Percentiles rank a stretch among this genome's conserved stretches.
These are phyloP conservation scores for Tetramorium alpestre DNA, from an alignment of 1,140 invertebrate species.

Conservation along the genomic window DNA sequence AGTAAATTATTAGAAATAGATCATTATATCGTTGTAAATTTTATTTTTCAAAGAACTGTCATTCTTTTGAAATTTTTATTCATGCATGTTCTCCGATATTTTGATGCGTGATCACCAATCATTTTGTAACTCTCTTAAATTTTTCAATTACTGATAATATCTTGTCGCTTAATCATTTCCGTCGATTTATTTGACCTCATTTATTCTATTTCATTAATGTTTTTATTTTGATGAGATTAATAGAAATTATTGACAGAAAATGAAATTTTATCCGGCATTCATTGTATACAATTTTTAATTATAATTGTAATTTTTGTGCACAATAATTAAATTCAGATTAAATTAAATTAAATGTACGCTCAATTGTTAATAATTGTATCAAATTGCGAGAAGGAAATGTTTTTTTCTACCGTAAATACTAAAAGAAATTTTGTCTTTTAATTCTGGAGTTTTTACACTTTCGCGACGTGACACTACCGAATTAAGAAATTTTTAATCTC, in stretches of 20 bases:
- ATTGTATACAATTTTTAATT: background rate
- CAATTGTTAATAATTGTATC: background rate
- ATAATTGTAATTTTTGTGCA: background rate
- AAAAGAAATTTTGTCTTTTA: background rate
- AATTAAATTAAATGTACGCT: background rate
- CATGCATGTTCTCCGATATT: background rate
- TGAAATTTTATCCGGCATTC: background rate
- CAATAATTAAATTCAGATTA: background rate
- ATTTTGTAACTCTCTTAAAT: background rate
- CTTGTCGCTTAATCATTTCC: background rate
- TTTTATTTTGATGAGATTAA: background rate
- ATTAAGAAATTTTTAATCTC: conserved; percentile 40
- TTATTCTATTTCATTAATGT: background rate
- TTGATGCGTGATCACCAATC: background rate
- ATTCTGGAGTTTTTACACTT: background rate
- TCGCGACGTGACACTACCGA: background rate
- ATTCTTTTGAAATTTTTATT: background rate
- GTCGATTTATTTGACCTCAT: background rate
- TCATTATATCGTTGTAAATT: background rate
- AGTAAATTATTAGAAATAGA: background rate
- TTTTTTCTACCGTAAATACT: background rate
- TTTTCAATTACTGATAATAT: background rate
- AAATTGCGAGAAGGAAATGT: background rate
- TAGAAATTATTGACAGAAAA: background rate
- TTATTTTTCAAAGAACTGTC: background rate